phyloP scores from a whole-genome alignment of 2,113 vertebrate species.

The Picathartes gymnocephalus region DNA sequence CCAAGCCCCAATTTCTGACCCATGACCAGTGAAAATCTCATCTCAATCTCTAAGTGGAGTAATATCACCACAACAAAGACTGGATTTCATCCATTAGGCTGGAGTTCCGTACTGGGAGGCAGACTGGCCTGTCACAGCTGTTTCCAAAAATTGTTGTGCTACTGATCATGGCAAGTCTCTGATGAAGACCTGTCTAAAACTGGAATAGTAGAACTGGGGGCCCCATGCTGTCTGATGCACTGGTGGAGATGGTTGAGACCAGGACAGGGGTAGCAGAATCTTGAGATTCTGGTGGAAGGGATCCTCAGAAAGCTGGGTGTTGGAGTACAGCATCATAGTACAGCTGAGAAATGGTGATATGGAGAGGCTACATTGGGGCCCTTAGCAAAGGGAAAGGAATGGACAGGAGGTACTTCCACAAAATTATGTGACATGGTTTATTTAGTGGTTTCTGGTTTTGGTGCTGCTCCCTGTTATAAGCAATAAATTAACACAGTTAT shows the following conservation, averaged over 20 bases:
- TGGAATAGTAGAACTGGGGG: not conserved
- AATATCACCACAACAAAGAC: not conserved
- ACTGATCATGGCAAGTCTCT: not conserved
- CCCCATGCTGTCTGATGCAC: not conserved
- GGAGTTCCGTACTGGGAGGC: not conserved
- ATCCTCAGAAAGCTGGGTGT: not conserved
- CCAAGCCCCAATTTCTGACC: not conserved
- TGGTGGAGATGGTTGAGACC: not conserved
- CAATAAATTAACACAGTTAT: not conserved
- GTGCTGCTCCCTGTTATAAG: not conserved
- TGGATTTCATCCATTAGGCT: not conserved
- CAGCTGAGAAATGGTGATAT: not conserved
- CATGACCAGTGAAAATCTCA: not conserved
- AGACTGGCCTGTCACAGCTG: not conserved
- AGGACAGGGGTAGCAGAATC: not conserved
- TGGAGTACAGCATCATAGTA: not conserved
- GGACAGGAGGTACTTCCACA: not conserved
- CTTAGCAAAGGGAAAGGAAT: not conserved
- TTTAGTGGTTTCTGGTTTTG: not conserved
- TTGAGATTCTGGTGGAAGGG: not conserved
- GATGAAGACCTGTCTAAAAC: not conserved
- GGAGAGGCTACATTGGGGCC: accelerated
- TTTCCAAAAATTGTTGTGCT: not conserved
- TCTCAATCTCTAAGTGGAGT: not conserved
- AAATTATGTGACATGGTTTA: not conserved